Base-by-base conservation (phyloP, 2,888 invertebrate genomes). In the Temnothorax rugatulus region DNA sequence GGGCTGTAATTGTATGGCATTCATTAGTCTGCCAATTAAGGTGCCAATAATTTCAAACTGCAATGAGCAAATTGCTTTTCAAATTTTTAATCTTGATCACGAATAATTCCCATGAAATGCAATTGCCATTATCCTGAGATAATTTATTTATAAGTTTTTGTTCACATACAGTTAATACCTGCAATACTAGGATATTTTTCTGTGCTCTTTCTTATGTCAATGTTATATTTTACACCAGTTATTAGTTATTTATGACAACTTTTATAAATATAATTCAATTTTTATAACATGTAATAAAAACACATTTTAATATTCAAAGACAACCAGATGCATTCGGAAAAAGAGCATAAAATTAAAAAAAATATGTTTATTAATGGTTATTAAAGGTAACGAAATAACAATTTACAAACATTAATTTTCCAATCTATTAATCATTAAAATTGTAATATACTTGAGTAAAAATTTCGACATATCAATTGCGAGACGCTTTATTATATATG, bases 71-170 rank as follows among this genome's bases (percentile, higher is more conserved):
- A 90, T 90, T 90, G 88, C 68, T 88, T 90, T 88, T 84, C 84
- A 89, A 89, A 86, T 90, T 89, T 90, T 90, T 89, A 87, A 90
- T 89, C 87, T 79, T 85, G 83, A 88, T 86, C 82, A 77, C 83
- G 83, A 89, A 54, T 68, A 68, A 77, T 44, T 41, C 29, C 9
- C 44, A 44, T 57, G 21, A 77, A 77, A 52, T 44, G 15, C 29
- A 25, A 21, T 54, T 57, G 15, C 15, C 15, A 13, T 68, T 57
- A 77, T 77, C 4, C 15, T n/a, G 25, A 15, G 47, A 59, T n/a
- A 52, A 41, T 41, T 77, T 76, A 66, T 77, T 66, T 69, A 34
- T 47, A n/a, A 44, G 29, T 44, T 44, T 68, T 77, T 69, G n/a
- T 68, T 34, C n/a, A 9, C 25, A n/a, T n/a, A 41, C 29, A 21